Evolutionary conservation across 2,113 vertebrate species (phyloP), one percentile per base, ranked within the genome.

Genomic region (Piaya cayana): DNA sequence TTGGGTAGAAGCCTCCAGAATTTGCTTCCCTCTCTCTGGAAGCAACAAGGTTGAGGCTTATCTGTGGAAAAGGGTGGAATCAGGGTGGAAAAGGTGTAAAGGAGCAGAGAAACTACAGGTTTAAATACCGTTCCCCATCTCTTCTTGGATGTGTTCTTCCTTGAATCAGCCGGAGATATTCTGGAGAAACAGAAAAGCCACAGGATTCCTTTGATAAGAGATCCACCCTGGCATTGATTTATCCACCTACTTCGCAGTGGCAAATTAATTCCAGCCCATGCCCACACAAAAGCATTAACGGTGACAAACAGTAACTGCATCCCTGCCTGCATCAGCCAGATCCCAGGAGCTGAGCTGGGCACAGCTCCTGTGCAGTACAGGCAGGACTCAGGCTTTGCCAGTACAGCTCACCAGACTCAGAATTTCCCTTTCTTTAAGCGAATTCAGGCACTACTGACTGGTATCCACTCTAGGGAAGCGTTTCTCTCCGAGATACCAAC

Each of bases 391-490:
- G 45, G 60, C 65, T 88, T 32, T 74, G 50, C 69, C 70, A 27
- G 42, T 6, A 34, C 36, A 27, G 21, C 68, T 69, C 65, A 37
- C 65, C 4, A 25, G 8, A 22, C 36, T 14, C n/a, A 32, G 74
- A 39, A 45, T 39, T 71, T 45, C 37, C 67, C 47, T 49, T 49
- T 26, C 49, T 17, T 14, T 1, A 3, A 17, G 2, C 2, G 53
- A 30, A 39, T 58, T 42, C 47, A 29, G 64, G 26, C 19, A 2
- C 52, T 26, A 6, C 20, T 56, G 14, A 49, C 10, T 2, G 22
- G 9, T 1, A 2, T 2, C 34, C 11, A 8, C 25, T 37, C 47
- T 1, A 1, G 56, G 75, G 88, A 52, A 64, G 14, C 15, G 5
- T 15, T 29, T 29, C 53, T 76, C 70, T 34, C 62, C 0, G 9